Conservation (phyloP, 2,113 vertebrate genomes). For the Malurus elegans region DNA sequence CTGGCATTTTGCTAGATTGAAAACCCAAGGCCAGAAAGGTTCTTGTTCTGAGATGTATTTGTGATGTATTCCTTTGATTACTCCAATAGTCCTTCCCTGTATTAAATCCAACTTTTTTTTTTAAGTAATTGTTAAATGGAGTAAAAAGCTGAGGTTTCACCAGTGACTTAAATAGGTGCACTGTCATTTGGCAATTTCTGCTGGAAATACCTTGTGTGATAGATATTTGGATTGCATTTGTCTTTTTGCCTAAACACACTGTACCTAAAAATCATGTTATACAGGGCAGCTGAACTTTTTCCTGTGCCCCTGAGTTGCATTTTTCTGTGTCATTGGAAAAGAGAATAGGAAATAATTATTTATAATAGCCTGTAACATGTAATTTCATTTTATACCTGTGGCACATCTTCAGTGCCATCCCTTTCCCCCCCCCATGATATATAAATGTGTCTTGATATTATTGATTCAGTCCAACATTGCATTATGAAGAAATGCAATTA, state of each 20-base stretch:
- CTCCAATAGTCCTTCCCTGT: background rate
- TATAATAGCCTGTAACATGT: background rate
- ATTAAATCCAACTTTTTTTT: background rate
- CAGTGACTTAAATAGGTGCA: background rate
- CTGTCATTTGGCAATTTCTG: background rate
- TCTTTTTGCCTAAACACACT: background rate
- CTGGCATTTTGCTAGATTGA: background rate
- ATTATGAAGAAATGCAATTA: constrained; percentile 22
- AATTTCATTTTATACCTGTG: background rate
- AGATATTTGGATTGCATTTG: background rate
- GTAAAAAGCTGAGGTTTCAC: background rate
- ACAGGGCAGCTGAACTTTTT: background rate
- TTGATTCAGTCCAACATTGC: background rate
- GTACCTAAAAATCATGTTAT: background rate
- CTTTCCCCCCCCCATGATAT: background rate
- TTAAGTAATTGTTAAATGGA: background rate
- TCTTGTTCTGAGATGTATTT: background rate
- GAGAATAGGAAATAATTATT: background rate
- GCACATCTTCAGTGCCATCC: background rate
- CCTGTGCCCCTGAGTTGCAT: background rate
- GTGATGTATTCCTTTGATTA: background rate
- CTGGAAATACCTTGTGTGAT: background rate
- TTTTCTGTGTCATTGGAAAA: background rate
- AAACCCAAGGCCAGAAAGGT: background rate
- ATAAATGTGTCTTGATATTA: background rate